Evolutionary conservation across 2,888 invertebrate genomes (phyloP), one percentile per base, ranked within the genome.

Genomic region (Meta bourneti): DNA sequence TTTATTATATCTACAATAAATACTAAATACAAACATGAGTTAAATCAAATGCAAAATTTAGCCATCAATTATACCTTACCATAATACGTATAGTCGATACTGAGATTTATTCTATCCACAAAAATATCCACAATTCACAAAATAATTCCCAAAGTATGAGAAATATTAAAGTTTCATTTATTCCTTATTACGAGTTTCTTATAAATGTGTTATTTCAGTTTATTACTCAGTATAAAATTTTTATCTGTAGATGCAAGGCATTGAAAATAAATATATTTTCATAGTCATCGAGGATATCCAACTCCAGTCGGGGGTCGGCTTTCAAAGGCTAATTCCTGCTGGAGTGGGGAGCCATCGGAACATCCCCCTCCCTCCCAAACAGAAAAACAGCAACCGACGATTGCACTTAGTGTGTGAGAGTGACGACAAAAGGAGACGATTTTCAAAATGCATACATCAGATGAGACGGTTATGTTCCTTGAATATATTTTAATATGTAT

Each of bases 401-500:
- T 82, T 13, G 83, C 89, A 90, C 89, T 90, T 90, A 82, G 80
- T 81, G 88, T 70, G 81, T 16, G 61, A 89, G 89, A 79, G 83
- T 71, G 49, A 61, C 89, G 75, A 79, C 79, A 78, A 90, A 78
- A 84, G 89, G 79, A 83, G 84, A 71, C 88, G 88, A 81, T 88
- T 88, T 81, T 49, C 49, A 49, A 74, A 80, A 75, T 74, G 70
- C 78, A 84, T 79, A 84, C 83, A 84, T 90, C 83, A 77, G 70
- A 78, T 69, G 89, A 84, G 49, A 70, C 84, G 71, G 72, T 72
- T 77, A 90, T 80, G 83, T 90, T 71, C 81, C 71, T 48, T 71
- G 89, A 90, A 90, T 90, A 90, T 34, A 83, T 83, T 90, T 90
- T 90, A 83, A 83, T 88, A 88, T 88, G 88, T 52, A 88, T 88